Evolutionary conservation across 2,888 invertebrate species (phyloP).

Genomic region (Noctua janthina): DNA sequence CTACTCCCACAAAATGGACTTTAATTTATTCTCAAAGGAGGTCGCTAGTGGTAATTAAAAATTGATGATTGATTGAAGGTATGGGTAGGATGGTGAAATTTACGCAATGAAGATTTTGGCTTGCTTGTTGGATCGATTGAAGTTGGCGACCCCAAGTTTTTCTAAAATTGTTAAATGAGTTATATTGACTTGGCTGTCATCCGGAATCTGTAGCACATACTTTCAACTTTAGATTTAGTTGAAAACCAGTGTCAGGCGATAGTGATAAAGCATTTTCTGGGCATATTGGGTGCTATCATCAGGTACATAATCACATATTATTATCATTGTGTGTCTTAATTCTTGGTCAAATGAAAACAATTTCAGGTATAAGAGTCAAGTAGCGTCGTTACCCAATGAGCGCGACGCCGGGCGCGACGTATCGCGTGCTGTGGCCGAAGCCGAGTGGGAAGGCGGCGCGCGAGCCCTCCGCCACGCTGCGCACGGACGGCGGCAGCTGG

Average conservation of each 20-base stretch:
- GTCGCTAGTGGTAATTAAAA: not conserved
- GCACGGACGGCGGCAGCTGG: constrained; percentile 93
- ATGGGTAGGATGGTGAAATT: not conserved
- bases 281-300: not conserved
- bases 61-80: not conserved
- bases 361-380: not conserved
- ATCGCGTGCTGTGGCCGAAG: constrained; percentile 96
- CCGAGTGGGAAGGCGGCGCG: constrained; percentile 98
- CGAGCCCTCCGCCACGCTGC: constrained; percentile 89
- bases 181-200: not conserved
- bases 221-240: not conserved
- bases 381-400: constrained; percentile 94
- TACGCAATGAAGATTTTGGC: not conserved
- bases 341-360: not conserved
- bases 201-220: not conserved
- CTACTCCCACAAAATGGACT: not conserved
- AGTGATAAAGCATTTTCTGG: not conserved
- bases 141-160: not conserved
- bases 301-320: not conserved
- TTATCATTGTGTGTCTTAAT: no score
- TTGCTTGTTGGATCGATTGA: not conserved
- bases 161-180: not conserved
- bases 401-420: constrained; percentile 95
- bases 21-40: not conserved
- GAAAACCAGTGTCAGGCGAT: not conserved